Base-by-base conservation (phyloP, 2,113 vertebrate genomes). In the Lophius piscatorius region DNA sequence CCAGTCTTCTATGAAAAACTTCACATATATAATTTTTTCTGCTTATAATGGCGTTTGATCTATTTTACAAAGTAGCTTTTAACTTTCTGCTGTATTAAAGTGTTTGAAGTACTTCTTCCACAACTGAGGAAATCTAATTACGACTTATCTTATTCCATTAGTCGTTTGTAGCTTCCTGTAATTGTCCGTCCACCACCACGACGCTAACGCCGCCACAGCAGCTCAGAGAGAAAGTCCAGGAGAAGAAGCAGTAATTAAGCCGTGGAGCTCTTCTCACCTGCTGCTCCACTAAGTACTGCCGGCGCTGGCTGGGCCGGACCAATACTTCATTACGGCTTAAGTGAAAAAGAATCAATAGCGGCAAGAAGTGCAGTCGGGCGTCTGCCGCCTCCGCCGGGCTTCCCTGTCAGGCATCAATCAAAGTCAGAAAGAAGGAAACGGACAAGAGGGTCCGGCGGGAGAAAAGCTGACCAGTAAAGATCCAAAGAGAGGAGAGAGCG, bases 281-380 rank as follows among this genome's bases (percentile, higher is more conserved):
- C n/a, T n/a, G n/a, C 69, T 20, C 63, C n/a, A 22, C 72, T 74
- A 70, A 84, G 75, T 69, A 54, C 42, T 64, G 69, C 64, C 68
- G 85, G 80, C 81, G 38, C 67, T 62, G 61, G 2, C 62, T 0
- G 21, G 46, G 57, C 61, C 80, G 20, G 59, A 41, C 75, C 74
- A 44, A 83, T 78, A 76, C 79, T 84, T 81, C 81, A 84, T 88
- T 85, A 82, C 9, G 29, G 64, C 65, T 51, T 71, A 64, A 84
- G 83, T 77, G 79, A 76, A 80, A 63, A 58, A 23, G 55, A 36
- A 80, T 86, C 87, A n/a, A 89, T 87, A 65, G 54, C 58, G 36
- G 67, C 55, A 0, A 44, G 66, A 55, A 22, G 47, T 52, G 68
- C 45, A 54, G 69, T 49, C 52, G 0, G 3, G 60, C 66, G 58